Conservation (phyloP, 2,888 invertebrate genomes). For the Ormyrus thymus region DNA sequence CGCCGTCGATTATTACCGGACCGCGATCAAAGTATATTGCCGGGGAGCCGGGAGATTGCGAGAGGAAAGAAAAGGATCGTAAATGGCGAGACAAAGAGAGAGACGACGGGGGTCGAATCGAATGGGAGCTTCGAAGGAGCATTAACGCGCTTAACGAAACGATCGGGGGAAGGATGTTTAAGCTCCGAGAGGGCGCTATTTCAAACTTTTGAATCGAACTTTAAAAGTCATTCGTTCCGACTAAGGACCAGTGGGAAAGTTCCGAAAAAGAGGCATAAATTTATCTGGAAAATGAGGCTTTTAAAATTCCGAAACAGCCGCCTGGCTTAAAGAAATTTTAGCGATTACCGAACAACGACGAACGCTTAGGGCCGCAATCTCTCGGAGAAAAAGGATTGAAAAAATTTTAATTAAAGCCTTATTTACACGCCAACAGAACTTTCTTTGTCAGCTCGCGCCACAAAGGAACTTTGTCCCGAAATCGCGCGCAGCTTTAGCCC, state of each 20-base stretch:
- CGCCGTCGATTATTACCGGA: neutral
- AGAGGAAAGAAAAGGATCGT: neutral
- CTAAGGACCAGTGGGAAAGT: too few species aligned
- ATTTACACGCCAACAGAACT: conserved; percentile 1
- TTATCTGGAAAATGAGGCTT: neutral
- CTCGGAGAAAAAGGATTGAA: too few species aligned
- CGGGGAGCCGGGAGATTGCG: too few species aligned
- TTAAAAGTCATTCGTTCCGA: too few species aligned
- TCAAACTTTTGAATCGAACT: too few species aligned
- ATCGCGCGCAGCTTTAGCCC: neutral
- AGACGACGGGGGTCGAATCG: neutral
- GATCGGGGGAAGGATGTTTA: neutral
- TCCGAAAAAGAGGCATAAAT: neutral
- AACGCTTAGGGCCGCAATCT: too few species aligned
- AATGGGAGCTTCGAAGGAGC: neutral
- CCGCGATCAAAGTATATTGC: neutral
- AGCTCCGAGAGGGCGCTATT: neutral
- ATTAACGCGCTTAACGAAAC: conserved; percentile 7
- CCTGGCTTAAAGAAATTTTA: too few species aligned
- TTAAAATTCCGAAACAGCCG: neutral
- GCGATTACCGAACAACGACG: too few species aligned
- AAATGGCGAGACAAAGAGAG: neutral
- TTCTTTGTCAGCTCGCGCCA: neutral
- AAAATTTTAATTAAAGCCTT: too few species aligned
- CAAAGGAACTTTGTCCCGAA: neutral